Percentiles rank a stretch among this genome's conserved stretches.
Conservation (phyloP, 2,797 vertebrate genomes). For the Pyrocephalus nanus region DNA sequence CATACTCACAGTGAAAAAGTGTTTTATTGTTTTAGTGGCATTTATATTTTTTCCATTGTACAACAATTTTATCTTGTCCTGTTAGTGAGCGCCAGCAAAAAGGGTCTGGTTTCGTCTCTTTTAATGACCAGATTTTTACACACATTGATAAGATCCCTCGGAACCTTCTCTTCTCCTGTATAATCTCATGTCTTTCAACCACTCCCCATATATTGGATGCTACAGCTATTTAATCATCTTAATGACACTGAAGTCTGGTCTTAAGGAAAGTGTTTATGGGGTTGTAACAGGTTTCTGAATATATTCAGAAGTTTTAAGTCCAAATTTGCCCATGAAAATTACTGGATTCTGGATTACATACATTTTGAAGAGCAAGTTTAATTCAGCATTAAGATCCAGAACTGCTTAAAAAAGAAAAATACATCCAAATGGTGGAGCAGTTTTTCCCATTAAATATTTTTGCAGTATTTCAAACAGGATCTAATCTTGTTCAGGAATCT, state of each 20-base stretch:
- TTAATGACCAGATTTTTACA: background rate
- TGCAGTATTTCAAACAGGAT: background rate
- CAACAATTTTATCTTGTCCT: background rate
- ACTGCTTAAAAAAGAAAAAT: background rate
- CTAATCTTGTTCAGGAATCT: background rate
- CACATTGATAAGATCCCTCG: rapidly evolving
- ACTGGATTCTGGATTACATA: background rate
- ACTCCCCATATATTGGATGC: rapidly evolving
- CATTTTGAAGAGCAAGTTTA: background rate
- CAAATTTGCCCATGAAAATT: background rate
- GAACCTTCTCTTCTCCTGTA: background rate
- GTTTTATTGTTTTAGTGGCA: background rate
- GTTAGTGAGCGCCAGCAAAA: background rate
- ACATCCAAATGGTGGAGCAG: background rate
- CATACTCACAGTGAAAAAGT: background rate
- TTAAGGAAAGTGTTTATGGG: background rate
- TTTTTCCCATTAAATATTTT: background rate
- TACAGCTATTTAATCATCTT: background rate
- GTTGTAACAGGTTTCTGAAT: background rate
- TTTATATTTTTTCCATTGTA: background rate
- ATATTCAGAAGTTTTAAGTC: background rate
- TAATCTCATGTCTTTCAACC: background rate
- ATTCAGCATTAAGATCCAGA: background rate
- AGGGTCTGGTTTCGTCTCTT: background rate
- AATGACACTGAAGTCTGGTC: background rate